phyloP scores from a whole-genome alignment of 1,140 invertebrate species.

The Lasioglossum baleicum region DNA sequence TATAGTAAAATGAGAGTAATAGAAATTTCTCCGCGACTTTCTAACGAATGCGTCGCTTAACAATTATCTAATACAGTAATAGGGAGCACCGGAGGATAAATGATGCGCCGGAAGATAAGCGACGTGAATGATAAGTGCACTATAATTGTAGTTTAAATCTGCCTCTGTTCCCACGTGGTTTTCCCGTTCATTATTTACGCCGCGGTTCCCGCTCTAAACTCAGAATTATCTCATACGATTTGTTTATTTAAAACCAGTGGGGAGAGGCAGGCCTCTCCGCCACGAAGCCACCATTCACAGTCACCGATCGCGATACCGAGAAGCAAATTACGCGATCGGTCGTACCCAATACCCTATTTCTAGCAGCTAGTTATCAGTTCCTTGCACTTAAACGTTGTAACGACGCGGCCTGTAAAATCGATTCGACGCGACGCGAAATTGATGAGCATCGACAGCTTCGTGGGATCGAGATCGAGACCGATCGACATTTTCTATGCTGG shows the following conservation, averaged over 20 bases:
- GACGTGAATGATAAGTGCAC: neutral
- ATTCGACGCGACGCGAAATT: slow-evolving; percentile 48
- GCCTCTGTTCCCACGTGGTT: neutral
- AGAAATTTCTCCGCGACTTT: too few relatives aligned
- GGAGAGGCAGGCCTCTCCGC: neutral
- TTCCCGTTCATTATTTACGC: neutral
- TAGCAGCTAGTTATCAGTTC: slow-evolving; percentile 57
- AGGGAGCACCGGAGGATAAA: neutral
- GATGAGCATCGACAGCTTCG: slow-evolving; percentile 56
- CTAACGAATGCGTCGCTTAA: too few relatives aligned
- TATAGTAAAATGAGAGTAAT: too few relatives aligned
- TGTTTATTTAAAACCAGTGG: neutral
- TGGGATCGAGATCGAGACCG: slow-evolving; percentile 56
- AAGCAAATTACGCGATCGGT: slow-evolving; percentile 42
- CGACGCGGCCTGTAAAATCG: slow-evolving; percentile 21
- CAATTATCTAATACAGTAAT: too few relatives aligned
- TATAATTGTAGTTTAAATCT: slow-evolving; percentile 3
- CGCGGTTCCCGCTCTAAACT: neutral
- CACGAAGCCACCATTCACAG: neutral
- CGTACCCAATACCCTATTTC: slow-evolving; percentile 40
- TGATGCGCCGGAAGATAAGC: neutral
- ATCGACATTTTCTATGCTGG: slow-evolving; percentile 49
- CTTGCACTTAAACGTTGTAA: slow-evolving; percentile 49
- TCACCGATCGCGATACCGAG: slow-evolving; percentile 19
- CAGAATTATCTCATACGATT: neutral